These are phyloP conservation scores for Mormoops blainvillei DNA, from an alignment of 2,113 vertebrate species.

Conservation along the genomic window DNA sequence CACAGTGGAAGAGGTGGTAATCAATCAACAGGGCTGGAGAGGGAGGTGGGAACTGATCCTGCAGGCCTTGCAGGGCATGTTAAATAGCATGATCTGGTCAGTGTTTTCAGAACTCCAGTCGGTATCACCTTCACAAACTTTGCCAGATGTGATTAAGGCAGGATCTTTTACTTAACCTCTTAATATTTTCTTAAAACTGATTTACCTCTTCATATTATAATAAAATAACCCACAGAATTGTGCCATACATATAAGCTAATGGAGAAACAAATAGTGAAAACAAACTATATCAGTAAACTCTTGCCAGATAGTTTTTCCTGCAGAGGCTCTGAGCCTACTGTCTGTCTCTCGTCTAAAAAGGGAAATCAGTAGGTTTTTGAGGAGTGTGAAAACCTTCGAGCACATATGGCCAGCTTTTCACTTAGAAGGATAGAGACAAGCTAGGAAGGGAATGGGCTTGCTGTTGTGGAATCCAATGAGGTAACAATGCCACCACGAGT, in stretches of 20 bases:
- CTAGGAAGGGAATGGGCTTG: not conserved
- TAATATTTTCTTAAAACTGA: not conserved
- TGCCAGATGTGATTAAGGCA: not conserved
- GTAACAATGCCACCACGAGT: fast-evolving
- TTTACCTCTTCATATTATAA: not conserved
- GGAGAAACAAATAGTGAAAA: not conserved
- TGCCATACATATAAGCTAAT: not conserved
- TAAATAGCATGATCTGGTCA: no score
- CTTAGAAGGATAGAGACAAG: not conserved
- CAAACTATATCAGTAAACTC: not conserved
- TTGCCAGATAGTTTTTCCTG: not conserved
- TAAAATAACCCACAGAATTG: not conserved
- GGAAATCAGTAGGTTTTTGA: not conserved
- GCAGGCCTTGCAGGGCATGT: not conserved
- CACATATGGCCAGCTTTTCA: not conserved
- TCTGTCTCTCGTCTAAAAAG: not conserved
- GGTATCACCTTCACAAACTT: not conserved
- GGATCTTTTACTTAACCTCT: not conserved
- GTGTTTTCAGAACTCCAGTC: not conserved
- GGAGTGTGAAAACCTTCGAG: not conserved
- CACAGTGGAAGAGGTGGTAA: no score
- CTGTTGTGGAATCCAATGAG: not conserved
- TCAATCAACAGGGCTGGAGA: not conserved
- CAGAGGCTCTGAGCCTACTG: not conserved
- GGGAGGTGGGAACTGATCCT: no score